Evolutionary conservation across 2,888 invertebrate species (phyloP).

Genomic region (Lamellibrachia columna): DNA sequence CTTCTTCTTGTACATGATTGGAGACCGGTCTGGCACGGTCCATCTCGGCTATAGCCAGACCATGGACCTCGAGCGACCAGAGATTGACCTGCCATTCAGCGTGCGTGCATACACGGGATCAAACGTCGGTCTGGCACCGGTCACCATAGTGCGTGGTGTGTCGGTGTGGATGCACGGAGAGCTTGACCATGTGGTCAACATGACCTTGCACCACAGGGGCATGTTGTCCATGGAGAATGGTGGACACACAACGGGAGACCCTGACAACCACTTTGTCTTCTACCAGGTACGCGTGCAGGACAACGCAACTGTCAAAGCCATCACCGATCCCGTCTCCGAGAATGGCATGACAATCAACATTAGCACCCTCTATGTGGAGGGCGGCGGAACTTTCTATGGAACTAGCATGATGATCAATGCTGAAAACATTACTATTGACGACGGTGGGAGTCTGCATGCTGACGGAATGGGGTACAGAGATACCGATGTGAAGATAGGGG

Average conservation of each 20-base stretch:
- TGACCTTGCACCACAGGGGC: conserved; percentile 50
- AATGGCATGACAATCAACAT: conserved; percentile 42
- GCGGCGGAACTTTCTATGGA: conserved; percentile 48
- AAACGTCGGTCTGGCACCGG: conserved; percentile 47
- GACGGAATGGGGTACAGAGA: conserved; percentile 47
- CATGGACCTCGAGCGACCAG: conserved; percentile 46
- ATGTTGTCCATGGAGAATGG: conserved; percentile 45
- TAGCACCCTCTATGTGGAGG: conserved; percentile 47
- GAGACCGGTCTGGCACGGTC: conserved; percentile 53
- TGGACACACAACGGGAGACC: conserved; percentile 38
- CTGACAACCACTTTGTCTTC: conserved; percentile 40
- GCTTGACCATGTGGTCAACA: conserved; percentile 47
- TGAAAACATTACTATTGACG: conserved; percentile 48
- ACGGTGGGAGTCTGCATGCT: conserved; percentile 44
- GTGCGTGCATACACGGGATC: conserved; percentile 46
- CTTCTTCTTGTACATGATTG: conserved; percentile 54
- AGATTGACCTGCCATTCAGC: conserved; percentile 51
- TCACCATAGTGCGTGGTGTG: conserved; percentile 50
- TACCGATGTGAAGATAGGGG: conserved; percentile 35
- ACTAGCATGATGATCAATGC: conserved; percentile 46
- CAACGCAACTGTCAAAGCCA: conserved; percentile 45
- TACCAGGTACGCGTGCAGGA: conserved; percentile 49
- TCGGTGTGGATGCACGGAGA: conserved; percentile 52
- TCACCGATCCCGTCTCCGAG: conserved; percentile 46
- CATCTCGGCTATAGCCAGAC: conserved; percentile 49